Base-by-base conservation (phyloP, 2,888 invertebrate species). In the Schizotus pectinicornis region DNA sequence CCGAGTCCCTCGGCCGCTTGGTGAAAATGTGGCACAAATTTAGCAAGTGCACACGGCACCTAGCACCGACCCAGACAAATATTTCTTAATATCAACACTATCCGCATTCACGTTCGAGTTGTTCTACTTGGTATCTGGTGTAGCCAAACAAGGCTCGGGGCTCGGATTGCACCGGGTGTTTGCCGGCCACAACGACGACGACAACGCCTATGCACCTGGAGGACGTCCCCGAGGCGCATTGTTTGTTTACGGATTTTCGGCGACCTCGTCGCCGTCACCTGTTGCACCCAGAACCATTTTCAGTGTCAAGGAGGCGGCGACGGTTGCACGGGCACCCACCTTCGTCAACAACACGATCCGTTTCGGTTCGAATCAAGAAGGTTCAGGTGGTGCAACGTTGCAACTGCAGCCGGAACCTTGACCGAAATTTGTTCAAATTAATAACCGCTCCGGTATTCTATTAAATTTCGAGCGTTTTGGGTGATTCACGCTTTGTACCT, bases 61-160 rank as follows among this genome's bases (percentile, higher is more conserved):
- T 47, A 43, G 56, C 48, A 50, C 59, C 47, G 36, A 61, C 41
- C 64, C 69, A 64, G 63, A 52, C 62, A 56, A 67, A 63, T 64
- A 62, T 64, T 67, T 65, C 64, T 64, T 61, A 66, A 56, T 66
- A 64, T 63, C 56, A 60, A 61, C 64, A 41, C 45, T 59, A 61
- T 53, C 62, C 58, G 63, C 55, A 59, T 64, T 60, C 62, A 62
- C 64, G 59, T 54, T 61, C 53, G 52, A 60, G 58, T 62, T 66
- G 68, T 65, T 61, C 61, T 60, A 65, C 69, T 63, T 62, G 62
- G 55, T 61, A 67, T 63, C 63, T 68, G 65, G 70, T 66, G 69
- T 69, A 63, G 68, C 74, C 74, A 73, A 75, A 74, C 70, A 74
- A 72, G 74, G 74, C 69, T 67, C 67, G 74, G 68, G 65, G 68